These are phyloP conservation scores for Germaria angustata DNA, from an alignment of 2,888 invertebrate species.

Conservation along the genomic window DNA sequence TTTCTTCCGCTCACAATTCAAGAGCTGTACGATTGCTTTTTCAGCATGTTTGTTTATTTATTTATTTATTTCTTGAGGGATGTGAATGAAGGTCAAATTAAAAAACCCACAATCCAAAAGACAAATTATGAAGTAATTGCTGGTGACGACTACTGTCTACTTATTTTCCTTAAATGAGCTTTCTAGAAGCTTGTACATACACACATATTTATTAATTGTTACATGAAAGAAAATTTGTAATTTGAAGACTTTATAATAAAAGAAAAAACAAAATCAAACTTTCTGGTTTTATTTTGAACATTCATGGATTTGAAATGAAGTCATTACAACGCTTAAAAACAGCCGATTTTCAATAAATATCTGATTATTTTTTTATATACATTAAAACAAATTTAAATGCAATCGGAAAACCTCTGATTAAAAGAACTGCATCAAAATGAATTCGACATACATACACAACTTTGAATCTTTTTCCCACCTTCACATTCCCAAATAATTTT, in stretches of 20 bases:
- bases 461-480: neutral
- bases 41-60: neutral
- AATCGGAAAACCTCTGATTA: too few relatives aligned
- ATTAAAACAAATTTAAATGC: too few relatives aligned
- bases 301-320: too few relatives aligned
- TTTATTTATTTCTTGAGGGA: neutral
- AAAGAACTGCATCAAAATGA: too few relatives aligned
- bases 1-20: slow-evolving; percentile 41
- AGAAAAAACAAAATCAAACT: too few relatives aligned
- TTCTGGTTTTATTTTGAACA: too few relatives aligned
- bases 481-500: slow-evolving; percentile 4
- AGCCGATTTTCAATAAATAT: too few relatives aligned
- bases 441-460: too few relatives aligned
- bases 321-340: too few relatives aligned
- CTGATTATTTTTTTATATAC: too few relatives aligned
- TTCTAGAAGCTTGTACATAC: neutral
- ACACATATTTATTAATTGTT: neutral
- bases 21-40: neutral
- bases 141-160: slow-evolving; percentile 25
- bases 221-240: neutral
- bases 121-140: slow-evolving; percentile 38
- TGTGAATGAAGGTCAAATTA: slow-evolving; percentile 19
- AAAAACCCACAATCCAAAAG: slow-evolving; percentile 12
- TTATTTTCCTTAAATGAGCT: neutral
- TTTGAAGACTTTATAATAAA: neutral